A percentile compares a stretch with the other conserved stretches of the same genome.
Conservation (phyloP, 2,113 vertebrate species). For the Tragelaphus strepsiceros region DNA sequence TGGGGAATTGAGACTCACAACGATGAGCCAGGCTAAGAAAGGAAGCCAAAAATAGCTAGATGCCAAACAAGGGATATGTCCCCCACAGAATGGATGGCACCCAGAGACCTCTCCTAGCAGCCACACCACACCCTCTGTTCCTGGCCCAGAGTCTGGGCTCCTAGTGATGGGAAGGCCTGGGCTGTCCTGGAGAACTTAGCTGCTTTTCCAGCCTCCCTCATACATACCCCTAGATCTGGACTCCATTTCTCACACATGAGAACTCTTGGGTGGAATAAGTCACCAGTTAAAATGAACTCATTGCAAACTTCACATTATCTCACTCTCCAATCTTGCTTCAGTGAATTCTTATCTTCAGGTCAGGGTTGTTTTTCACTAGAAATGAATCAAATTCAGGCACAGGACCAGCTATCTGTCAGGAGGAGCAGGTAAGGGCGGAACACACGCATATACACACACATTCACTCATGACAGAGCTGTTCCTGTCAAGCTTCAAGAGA, state of each 20-base stretch:
- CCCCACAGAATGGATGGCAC: neutral
- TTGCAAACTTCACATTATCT: constrained; percentile 18
- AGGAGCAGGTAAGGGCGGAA: neutral
- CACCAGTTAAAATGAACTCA: constrained; percentile 38
- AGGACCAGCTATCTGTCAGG: constrained; percentile 37
- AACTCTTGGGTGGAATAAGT: constrained; percentile 44
- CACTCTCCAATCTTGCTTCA: constrained; percentile 27
- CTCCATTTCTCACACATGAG: neutral
- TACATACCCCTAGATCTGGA: neutral
- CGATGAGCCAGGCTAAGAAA: neutral
- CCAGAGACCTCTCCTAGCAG: neutral
- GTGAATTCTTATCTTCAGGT: constrained; percentile 43
- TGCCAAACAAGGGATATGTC: neutral
- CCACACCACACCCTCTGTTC: no score
- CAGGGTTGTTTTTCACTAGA: constrained; percentile 50
- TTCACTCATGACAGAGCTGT: neutral
- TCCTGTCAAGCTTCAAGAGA: neutral
- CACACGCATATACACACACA: neutral
- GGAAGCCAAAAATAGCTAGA: neutral
- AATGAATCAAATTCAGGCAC: constrained; percentile 45
- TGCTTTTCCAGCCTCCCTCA: neutral
- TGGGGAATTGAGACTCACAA: neutral
- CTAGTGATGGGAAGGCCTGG: neutral
- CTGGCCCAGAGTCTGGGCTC: neutral
- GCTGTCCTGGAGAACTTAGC: neutral